phyloP scores from a whole-genome alignment of 2,797 vertebrate species.

The Pogonophryne albipinna region DNA sequence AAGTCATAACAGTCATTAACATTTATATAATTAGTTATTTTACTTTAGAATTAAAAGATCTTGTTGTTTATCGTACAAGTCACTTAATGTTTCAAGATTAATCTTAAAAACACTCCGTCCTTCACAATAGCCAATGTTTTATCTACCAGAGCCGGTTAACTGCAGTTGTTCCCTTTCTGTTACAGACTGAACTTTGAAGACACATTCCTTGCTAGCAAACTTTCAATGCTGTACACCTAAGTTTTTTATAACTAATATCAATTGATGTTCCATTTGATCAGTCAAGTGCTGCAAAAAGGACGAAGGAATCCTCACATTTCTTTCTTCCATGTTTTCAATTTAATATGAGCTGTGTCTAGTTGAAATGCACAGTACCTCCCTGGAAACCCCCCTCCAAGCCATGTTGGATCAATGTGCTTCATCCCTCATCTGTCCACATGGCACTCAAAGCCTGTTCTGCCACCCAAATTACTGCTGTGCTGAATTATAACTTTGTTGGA shows the following conservation, averaged over 20 bases:
- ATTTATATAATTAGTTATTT: not conserved
- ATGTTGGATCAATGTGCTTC: constrained; percentile 80
- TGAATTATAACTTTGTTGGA: constrained; percentile 84
- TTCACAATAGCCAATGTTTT: constrained; percentile 16
- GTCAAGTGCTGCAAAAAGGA: constrained; percentile 21
- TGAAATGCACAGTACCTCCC: constrained; percentile 64
- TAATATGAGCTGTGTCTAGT: constrained; percentile 39
- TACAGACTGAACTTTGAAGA: constrained; percentile 22
- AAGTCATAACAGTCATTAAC: not conserved
- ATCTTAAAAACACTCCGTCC: not conserved
- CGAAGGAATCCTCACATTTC: constrained; percentile 15
- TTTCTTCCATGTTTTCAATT: constrained; percentile 30
- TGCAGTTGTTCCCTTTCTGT: constrained; percentile 5
- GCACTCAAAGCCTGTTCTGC: constrained; percentile 80
- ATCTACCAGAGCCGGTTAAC: constrained; percentile 32
- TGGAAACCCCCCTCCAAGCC: constrained; percentile 54
- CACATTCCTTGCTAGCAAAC: not conserved
- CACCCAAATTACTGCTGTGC: constrained; percentile 85
- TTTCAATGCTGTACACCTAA: constrained; percentile 2
- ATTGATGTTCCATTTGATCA: constrained; percentile 27
- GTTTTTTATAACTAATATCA: constrained; percentile 11
- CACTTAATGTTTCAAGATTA: not conserved
- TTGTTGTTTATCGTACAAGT: not conserved
- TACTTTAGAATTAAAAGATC: constrained; percentile 4
- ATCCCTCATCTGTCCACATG: constrained; percentile 75